These are phyloP conservation scores for Hiodon alosoides DNA, from an alignment of 2,113 vertebrate species.

Conservation along the genomic window DNA sequence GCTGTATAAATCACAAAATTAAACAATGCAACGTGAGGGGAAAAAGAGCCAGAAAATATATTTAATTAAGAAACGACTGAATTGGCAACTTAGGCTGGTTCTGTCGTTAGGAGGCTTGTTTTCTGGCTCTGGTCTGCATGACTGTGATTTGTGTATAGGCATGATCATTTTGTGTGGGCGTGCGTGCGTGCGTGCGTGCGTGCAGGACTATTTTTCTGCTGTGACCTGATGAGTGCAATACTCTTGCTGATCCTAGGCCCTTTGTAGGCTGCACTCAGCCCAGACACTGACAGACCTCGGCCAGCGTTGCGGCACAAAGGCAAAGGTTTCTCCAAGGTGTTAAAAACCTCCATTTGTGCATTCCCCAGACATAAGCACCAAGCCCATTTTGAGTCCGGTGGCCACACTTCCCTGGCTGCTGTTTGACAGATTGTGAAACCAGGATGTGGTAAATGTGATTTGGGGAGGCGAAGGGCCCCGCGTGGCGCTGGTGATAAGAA, in stretches of 20 bases:
- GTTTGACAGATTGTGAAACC: conserved; percentile 76
- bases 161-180: conserved; percentile 19
- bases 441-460: conserved; percentile 75
- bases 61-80: conserved; percentile 45
- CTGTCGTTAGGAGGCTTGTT: background rate
- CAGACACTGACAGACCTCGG: conserved; percentile 61
- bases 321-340: conserved; percentile 71
- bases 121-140: background rate
- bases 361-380: conserved; percentile 64
- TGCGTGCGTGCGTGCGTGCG: conserved; percentile 36
- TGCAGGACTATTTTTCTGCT: background rate
- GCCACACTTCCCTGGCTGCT: conserved; percentile 66
- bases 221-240: conserved; percentile 53
- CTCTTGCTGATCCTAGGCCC: conserved; percentile 62
- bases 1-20: too few relatives aligned
- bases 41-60: conserved; percentile 49
- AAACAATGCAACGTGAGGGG: conserved; percentile 3
- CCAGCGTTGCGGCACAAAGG: conserved; percentile 68
- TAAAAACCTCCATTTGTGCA: conserved; percentile 78
- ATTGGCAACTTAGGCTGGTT: background rate
- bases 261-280: conserved; percentile 71
- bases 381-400: conserved; percentile 68
- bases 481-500: conserved; percentile 70
- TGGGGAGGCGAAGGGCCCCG: conserved; percentile 70
- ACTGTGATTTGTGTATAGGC: background rate